Evolutionary conservation across 1,140 invertebrate genomes (phyloP).

Genomic region (Eciton burchellii): DNA sequence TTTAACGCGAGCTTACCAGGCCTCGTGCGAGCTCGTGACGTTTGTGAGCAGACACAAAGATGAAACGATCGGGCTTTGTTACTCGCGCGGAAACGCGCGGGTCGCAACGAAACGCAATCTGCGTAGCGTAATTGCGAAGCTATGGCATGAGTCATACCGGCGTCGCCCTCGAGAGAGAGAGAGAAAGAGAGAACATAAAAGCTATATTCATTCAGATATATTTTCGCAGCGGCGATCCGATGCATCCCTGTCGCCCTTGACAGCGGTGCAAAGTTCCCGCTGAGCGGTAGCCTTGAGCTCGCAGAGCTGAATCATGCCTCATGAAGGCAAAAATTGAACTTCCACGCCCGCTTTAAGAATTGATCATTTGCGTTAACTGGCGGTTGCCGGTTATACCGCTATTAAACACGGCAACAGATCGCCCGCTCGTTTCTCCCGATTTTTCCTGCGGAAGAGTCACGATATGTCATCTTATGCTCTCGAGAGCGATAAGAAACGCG

Average conservation of each 20-base stretch:
- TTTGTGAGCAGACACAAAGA: background rate
- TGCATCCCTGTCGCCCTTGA: constrained; percentile 33
- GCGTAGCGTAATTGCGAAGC: constrained; percentile 2
- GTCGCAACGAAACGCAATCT: background rate
- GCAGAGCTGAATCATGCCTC: constrained; percentile 51
- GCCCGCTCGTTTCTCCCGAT: no score
- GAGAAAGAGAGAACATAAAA: constrained; percentile 23
- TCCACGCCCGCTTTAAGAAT: background rate
- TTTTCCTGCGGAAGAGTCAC: no score
- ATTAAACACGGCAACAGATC: no score
- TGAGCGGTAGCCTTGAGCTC: constrained; percentile 5
- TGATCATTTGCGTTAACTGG: background rate
- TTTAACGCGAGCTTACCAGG: background rate
- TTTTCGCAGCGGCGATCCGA: constrained; percentile 24
- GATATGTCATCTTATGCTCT: no score
- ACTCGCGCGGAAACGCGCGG: background rate
- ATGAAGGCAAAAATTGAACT: background rate
- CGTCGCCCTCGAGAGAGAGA: no score
- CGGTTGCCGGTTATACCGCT: no score
- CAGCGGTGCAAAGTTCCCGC: background rate
- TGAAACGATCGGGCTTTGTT: constrained; percentile 1
- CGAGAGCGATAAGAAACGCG: no score
- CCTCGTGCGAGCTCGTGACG: background rate
- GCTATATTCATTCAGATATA: constrained; percentile 46
- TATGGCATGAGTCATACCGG: constrained; percentile 53